Conservation (phyloP, 1,140 invertebrate genomes). For the Brachionus plicatilis region DNA sequence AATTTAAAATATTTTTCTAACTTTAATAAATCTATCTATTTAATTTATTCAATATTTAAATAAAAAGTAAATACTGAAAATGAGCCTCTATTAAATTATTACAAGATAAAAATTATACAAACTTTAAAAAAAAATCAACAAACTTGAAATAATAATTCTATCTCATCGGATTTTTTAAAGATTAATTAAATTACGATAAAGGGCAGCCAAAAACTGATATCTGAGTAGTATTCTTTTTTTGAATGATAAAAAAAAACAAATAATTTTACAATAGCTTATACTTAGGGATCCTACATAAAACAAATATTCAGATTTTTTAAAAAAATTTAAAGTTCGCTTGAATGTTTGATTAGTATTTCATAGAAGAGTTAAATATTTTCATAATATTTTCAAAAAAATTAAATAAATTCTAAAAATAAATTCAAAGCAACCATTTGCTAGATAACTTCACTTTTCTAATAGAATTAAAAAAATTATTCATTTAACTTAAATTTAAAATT, state of each 20-base stretch:
- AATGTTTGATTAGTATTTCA: neutral
- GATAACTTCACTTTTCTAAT: neutral
- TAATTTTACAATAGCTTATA: neutral
- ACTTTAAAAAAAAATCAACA: too few species aligned
- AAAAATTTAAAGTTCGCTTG: neutral
- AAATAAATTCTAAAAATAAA: neutral
- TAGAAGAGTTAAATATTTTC: neutral
- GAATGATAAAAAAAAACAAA: too few species aligned
- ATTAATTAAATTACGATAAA: too few species aligned
- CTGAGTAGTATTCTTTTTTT: too few species aligned
- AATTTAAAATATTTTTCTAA: neutral
- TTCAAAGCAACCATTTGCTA: neutral
- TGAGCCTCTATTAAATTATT: too few species aligned
- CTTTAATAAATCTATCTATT: neutral
- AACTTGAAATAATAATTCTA: too few species aligned
- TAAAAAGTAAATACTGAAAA: too few species aligned
- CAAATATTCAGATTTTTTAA: neutral
- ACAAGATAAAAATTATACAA: too few species aligned
- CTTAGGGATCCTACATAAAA: neutral
- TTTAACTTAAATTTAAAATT: neutral
- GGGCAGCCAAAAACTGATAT: too few species aligned
- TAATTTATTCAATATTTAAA: neutral
- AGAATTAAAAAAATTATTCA: neutral
- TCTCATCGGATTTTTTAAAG: too few species aligned
- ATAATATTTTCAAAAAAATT: neutral